Percentiles rank a stretch among this genome's conserved stretches.
Conservation (phyloP, 2,113 vertebrate genomes). For the Syngnathus floridae region DNA sequence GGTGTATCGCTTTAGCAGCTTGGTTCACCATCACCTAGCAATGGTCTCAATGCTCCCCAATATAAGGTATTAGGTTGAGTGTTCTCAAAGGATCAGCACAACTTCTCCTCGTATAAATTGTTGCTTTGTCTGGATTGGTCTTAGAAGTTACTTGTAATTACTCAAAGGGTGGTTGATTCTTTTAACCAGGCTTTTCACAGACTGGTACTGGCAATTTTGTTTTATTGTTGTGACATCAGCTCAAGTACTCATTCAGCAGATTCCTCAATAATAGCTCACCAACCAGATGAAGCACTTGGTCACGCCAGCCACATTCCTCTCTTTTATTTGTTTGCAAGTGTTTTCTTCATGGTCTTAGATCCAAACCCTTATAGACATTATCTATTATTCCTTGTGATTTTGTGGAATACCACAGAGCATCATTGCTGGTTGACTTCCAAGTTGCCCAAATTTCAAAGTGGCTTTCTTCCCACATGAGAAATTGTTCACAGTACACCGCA, state of each 20-base stretch:
- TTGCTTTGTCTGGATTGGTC: not conserved
- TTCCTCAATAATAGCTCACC: not conserved
- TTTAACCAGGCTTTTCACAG: not conserved
- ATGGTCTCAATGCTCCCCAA: not conserved
- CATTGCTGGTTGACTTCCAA: not conserved
- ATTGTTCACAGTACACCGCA: not conserved
- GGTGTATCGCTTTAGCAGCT: not conserved
- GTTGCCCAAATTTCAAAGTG: not conserved
- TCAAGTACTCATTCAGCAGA: not conserved
- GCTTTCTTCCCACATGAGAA: too few species aligned
- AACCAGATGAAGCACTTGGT: not conserved
- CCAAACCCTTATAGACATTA: too few species aligned
- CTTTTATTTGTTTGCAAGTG: not conserved
- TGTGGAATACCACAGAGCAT: not conserved
- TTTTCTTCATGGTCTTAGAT: not conserved
- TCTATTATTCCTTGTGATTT: not conserved
- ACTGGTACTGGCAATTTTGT: not conserved
- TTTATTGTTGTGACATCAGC: not conserved
- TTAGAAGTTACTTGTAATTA: not conserved
- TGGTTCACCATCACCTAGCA: not conserved
- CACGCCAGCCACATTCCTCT: not conserved
- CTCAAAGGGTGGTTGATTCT: not conserved
- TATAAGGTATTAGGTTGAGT: conserved; percentile 3
- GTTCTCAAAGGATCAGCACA: not conserved
- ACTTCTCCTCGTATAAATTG: not conserved